Evolutionary conservation across 2,888 invertebrate genomes (phyloP), one percentile per base, ranked within the genome.

Genomic region (Scelioninae gen. 2): DNA sequence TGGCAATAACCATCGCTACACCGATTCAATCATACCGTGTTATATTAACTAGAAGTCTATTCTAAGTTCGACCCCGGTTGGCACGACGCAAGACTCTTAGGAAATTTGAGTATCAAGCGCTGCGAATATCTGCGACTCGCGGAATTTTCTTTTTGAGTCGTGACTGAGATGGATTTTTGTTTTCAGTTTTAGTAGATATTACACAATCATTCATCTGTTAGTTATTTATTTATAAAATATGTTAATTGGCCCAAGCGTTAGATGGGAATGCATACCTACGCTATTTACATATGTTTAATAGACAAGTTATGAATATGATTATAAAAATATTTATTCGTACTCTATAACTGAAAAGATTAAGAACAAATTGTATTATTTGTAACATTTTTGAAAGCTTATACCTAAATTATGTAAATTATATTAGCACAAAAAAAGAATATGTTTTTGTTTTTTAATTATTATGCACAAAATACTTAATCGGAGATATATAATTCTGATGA

Each of bases 31-130:
- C 70, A 77, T 77, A 75, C 73, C 76, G 76, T 76, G 61, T 4
- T 75, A 77, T 78, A 75, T 75, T 69, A 73, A 75, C 71, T 77
- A 75, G 73, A 74, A 76, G 57, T 33, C 75, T 79, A 79, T 71
- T 73, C 77, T 81, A 79, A 76, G 60, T 76, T 73, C 72, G 61
- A 71, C 60, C 33, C 53, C 64, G 74, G 77, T 80, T 79, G 80
- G 76, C 76, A 76, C 78, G 75, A 79, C 81, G 77, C 76, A 80
- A 78, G 77, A 61, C 64, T 60, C 33, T 39, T 65, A 71, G 74
- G 72, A 57, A 71, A 68, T 57, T 41, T 53, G 45, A 57, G 60
- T 39, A 41, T 43, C 37, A 35, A 48, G 39, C 43, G 39, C 15
- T 22, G 25, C 31, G 9, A 31, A 31, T 39, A 15, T 33, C 45